Conservation (phyloP, 2,888 invertebrate genomes). For the Cephonodes hylas region DNA sequence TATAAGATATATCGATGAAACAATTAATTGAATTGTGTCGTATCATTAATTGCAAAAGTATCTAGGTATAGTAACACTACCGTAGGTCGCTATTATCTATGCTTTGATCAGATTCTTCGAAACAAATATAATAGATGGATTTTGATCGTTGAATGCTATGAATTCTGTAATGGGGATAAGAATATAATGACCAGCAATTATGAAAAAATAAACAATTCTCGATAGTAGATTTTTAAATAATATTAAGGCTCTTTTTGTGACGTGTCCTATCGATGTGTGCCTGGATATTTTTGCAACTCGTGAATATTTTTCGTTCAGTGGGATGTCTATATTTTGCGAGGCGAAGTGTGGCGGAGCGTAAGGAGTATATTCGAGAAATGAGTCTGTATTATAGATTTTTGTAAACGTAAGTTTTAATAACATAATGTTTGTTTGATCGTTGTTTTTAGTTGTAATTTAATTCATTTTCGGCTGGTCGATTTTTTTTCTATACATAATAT, state of each 20-base stretch:
- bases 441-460: constrained; percentile 61
- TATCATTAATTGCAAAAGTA: not conserved
- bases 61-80: not conserved
- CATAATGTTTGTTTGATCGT: constrained; percentile 58
- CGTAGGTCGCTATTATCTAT: not conserved
- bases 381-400: constrained; percentile 62
- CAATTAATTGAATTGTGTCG: not conserved
- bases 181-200: too few species aligned
- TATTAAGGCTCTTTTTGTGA: too few species aligned
- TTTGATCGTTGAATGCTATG: too few species aligned
- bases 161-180: too few species aligned
- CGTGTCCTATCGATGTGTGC: too few species aligned
- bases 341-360: constrained; percentile 9
- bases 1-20: not conserved
- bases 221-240: too few species aligned
- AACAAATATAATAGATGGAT: too few species aligned
- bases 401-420: constrained; percentile 53
- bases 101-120: too few species aligned
- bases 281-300: not conserved
- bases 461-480: constrained; percentile 41
- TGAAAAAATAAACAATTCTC: too few species aligned
- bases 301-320: not conserved
- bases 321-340: not conserved
- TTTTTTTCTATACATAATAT: constrained; percentile 28
- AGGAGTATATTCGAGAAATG: constrained; percentile 41